phyloP scores from a whole-genome alignment of 2,113 vertebrate genomes.

The Hydrolagus affinis region DNA sequence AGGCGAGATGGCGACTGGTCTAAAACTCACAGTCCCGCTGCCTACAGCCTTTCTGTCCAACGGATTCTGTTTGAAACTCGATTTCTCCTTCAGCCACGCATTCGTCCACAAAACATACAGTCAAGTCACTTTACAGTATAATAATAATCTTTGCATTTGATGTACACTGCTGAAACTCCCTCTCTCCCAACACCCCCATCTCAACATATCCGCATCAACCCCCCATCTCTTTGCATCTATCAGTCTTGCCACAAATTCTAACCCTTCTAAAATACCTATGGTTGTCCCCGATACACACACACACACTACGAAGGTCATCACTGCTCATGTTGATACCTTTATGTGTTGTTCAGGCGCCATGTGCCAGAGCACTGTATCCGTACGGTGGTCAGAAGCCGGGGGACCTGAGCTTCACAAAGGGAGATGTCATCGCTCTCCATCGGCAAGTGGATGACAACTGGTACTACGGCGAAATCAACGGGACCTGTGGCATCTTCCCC shows the following conservation, averaged over 20 bases:
- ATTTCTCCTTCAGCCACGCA: no score
- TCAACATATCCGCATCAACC: no score
- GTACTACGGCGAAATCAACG: constrained; percentile 63
- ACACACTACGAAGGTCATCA: neutral
- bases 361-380: constrained; percentile 58
- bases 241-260: no score
- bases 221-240: no score
- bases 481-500: constrained; percentile 52
- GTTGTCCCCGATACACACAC: no score
- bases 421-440: constrained; percentile 58
- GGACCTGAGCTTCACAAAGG: constrained; percentile 63
- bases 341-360: constrained; percentile 56
- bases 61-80: neutral
- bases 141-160: no score
- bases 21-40: neutral
- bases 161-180: neutral
- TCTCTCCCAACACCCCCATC: no score
- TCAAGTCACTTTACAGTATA: no score
- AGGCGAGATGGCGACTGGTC: constrained; percentile 9
- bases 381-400: constrained; percentile 58
- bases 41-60: neutral
- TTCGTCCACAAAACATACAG: no score
- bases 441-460: constrained; percentile 68
- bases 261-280: no score
- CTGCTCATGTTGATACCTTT: constrained; percentile 23